Base-by-base conservation (phyloP, 1,140 invertebrate species). In the Atta colombica region DNA sequence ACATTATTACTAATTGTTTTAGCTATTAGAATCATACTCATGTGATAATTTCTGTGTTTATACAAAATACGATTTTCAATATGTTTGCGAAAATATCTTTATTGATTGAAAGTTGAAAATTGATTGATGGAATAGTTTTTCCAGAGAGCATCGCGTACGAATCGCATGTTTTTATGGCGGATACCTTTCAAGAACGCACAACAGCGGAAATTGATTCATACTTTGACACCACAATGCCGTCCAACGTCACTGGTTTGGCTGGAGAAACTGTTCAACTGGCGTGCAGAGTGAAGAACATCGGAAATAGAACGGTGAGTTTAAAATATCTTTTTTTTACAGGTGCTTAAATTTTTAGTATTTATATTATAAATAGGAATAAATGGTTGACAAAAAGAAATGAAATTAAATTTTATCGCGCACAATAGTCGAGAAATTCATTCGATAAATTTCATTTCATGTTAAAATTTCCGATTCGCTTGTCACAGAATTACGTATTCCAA, bases 211-310 rank as follows among this genome's bases (percentile, higher is more conserved):
- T 93, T 10, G 96, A 95, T 5, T 96, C 96, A 1, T 95, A 95
- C 74, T 96, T 97, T 77, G 96, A 96, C 87, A 94, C 94, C 4
- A 93, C 95, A 0, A 93, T 95, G 21, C 94, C 95, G 2, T 93
- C 94, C 58, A 97, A 97, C 89, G 94, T 97, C 16, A 97, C 96
- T 3, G 96, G 96, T 0, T 95, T 97, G 4, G 96, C 96, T 3
- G 96, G 96, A 2, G 96, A 96, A 89, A 96, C 96, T 2, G 96
- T 96, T 35, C 96, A 96, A 88, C 94, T 97, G 49, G 94, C 96
- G 85, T 97, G 97, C 87, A 93, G 94, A 91, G 96, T 97, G 53
- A 96, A 96, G 87, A 96, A 96, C 90, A 94, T 97, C 2, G 96
- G 96, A 53, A 97, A 97, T 93, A 94, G 96, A 92, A 97, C 96